These are phyloP conservation scores for Ispidina picta DNA, from an alignment of 2,797 vertebrate genomes.

Conservation along the genomic window DNA sequence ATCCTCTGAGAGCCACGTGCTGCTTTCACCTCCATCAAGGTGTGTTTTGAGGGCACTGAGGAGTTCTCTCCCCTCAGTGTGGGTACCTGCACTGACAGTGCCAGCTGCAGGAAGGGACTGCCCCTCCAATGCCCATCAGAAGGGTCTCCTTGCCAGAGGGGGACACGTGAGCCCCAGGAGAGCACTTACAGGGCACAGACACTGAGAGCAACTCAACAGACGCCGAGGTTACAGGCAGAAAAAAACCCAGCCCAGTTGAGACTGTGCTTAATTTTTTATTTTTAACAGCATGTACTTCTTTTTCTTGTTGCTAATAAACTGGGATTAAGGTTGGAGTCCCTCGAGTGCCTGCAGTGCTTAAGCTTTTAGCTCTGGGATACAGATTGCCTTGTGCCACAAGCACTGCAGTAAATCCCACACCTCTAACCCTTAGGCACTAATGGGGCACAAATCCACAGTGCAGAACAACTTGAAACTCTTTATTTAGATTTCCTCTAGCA, in stretches of 20 bases:
- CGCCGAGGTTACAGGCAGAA: not conserved
- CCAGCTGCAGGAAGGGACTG: not conserved
- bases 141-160: not conserved
- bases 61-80: not conserved
- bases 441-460: conserved; percentile 4
- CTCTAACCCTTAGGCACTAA: conserved; percentile 8
- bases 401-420: conserved; percentile 38
- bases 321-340: not conserved
- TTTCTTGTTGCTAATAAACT: conserved; percentile 34
- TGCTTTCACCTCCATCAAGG: not conserved
- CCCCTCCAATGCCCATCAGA: accelerated
- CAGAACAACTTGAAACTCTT: conserved; percentile 33
- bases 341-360: not conserved
- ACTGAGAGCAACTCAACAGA: not conserved
- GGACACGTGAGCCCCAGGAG: not conserved
- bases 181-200: not conserved
- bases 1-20: accelerated
- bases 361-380: conserved; percentile 14
- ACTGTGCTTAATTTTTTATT: conserved; percentile 6
- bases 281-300: conserved; percentile 16
- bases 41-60: not conserved
- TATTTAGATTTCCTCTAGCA: conserved; percentile 27
- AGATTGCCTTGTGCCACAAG: conserved; percentile 28
- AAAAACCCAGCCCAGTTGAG: not conserved
- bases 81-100: not conserved